Evolutionary conservation across 2,113 vertebrate genomes (phyloP), one percentile per base, ranked within the genome.

Genomic region (Menidia beryllina): DNA sequence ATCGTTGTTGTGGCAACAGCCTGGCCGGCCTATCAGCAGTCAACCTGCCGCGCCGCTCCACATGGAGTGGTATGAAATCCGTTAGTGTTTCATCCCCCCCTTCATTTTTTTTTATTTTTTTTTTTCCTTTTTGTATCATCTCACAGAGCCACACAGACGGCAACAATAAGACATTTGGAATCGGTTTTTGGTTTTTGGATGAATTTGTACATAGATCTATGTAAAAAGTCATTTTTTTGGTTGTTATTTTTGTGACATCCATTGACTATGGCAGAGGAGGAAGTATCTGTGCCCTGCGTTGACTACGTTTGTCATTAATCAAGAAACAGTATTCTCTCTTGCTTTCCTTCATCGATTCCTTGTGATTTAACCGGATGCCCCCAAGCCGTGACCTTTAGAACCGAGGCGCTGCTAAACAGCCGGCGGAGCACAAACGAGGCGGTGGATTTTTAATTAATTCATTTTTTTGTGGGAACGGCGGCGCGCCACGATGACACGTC

Each of bases 1-100:
- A 83, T 63, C 1, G 72, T 81, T 84, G 82, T 78, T 83, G 77
- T 83, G 79, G 72, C 63, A 83, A 85, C 74, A 20, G 70, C 41
- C 48, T 45, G 34, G 38, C 39, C 49, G 74, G 64, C 72, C 72
- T 74, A 50, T 69, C 50, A 63, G 75, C 65, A 61, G 36, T 59
- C 56, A 34, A 24, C 38, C 69, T 53, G 30, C 3, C 5, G 15
- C 20, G 24, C 57, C 41, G n/a, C 41, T 19, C 13, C 41, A 45
- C 41, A 19, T 45, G 17, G 41, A n/a, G 17, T 45, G 15, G 17
- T 6, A 5, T n/a, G 17, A 8, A 19, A 45, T 45, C 3, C 30
- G 30, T 34, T 34, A 5, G 30, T 34, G 30, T 34, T 34, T 34
- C 7, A 34, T 34, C 30, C 30, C 7, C 30, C n/a, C n/a, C n/a